A percentile compares a stretch with the other conserved stretches of the same genome.
These are phyloP conservation scores for Cynopterus brachyotis DNA, from an alignment of 2,113 vertebrate species.

Conservation along the genomic window DNA sequence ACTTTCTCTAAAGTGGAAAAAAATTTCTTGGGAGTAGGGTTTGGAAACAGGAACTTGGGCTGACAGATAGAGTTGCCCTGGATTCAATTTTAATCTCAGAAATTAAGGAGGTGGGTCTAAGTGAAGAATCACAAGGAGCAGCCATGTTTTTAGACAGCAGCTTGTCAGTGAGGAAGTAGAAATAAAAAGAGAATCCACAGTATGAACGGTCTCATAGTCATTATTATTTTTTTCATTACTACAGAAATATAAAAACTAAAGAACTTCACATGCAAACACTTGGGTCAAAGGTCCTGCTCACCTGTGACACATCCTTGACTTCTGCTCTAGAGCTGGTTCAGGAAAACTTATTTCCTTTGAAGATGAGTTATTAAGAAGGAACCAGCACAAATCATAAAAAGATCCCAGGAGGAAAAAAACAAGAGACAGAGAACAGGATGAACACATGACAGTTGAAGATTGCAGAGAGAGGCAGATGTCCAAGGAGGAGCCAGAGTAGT, in stretches of 20 bases:
- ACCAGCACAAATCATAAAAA: background rate
- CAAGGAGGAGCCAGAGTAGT: background rate
- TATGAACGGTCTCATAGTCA: background rate
- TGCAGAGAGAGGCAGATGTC: background rate
- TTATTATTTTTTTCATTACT: background rate
- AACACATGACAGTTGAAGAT: background rate
- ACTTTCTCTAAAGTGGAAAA: background rate
- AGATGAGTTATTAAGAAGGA: background rate
- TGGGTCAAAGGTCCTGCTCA: background rate
- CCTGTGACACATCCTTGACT: background rate
- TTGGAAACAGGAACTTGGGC: background rate
- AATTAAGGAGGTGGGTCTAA: background rate
- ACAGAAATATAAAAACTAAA: background rate
- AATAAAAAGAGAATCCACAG: background rate
- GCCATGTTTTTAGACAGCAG: background rate
- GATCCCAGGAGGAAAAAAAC: background rate
- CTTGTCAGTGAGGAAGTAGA: background rate
- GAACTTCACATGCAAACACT: background rate
- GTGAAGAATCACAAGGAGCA: background rate
- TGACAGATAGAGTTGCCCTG: background rate
- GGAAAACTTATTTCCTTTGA: background rate
- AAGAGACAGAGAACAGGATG: background rate
- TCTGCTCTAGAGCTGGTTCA: background rate
- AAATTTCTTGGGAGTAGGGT: background rate
- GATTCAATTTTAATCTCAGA: background rate